Evolutionary conservation across 2,797 vertebrate genomes (phyloP), one percentile per base, ranked within the genome.

Genomic region (Myotis myotis): DNA sequence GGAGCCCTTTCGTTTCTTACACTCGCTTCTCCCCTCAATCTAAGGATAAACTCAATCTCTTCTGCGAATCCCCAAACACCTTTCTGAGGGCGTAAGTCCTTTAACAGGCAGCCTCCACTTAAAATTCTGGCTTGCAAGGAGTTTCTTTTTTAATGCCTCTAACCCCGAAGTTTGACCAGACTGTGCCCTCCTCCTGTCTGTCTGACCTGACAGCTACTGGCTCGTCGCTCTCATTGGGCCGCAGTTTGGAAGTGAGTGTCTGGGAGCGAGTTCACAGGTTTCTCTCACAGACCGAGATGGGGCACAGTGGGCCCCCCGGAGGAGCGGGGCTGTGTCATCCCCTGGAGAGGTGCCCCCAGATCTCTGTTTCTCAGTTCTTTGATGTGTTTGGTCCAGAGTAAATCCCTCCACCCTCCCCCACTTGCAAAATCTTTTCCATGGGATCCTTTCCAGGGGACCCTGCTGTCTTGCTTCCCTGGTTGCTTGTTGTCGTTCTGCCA

Each of bases 381-480:
- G 6, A 83, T 81, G 66, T 33, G 20, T 79, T 74, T 41, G 30
- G 25, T 41, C 15, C 17, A 71, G 17, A 57, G 17, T 51, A 25
- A 41, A 36, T 15, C 68, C 47, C 62, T 38, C 57, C 33, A 0
- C 33, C 25, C 0, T 0, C 30, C 17, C 4, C 28, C 10, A 2
- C 12, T 2, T 17, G 36, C 19, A 51, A 10, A 19, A 15, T 9
- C 28, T 36, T 49, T 16, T 25, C 15, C 12, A 0, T 16, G 23
- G 28, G 23, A 60, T 25, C 57, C 57, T 57, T 23, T 57, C 55
- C 22, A 1, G 9, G 55, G 55, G 22, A 57, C 10, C 25, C 55
- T 9, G 38, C 23, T 5, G 8, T 5, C 0, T n/a, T 1, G 2
- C 20, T n/a, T 11, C 4, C 20, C 7, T 2, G 6, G 6, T 28